Base-by-base conservation (phyloP, 2,797 vertebrate genomes). In the Atherinosoma microstoma region DNA sequence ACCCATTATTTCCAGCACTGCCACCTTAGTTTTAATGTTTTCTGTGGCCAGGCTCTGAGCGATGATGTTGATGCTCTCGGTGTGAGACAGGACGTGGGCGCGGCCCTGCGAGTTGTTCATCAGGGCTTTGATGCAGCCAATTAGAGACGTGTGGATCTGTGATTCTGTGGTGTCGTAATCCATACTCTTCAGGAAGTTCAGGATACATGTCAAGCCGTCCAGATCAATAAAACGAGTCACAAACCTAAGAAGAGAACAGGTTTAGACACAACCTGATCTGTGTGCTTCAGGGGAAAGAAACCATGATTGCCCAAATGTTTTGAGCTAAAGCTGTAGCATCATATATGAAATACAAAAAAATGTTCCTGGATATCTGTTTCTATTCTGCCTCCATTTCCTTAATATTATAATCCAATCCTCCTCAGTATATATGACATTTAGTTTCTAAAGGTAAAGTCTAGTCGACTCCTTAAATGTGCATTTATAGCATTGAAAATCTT, bases 91-190 rank as follows among this genome's bases (percentile, higher is more conserved):
- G 65, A 99, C 98, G 0, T 99, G 98, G 75, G 98, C 97, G 45
- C 98, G 94, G 65, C 98, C 98, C 91, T 98, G 97, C 73, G 98
- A 98, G 94, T 99, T 99, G 94, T 99, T 99, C 98, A 99, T 99
- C 88, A 99, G 95, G 6, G 98, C 98, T 90, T 99, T 99, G 91
- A 99, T 97, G 93, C 98, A 99, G 58, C 98, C 98, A 32, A 99
- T 99, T 80, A 99, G 97, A 13, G 98, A 99, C 74, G 98, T 99
- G 95, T 99, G 98, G 94, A 99, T 98, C 88, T 97, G 97, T 3
- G 97, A 99, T 89, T 99, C 98, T 0, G 97, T 97, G 1, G 97
- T 99, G 94, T 99, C 98, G 4, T 98, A 98, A 96, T 99, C 98
- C 98, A 99, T 99, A 85, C 92, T 97, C 94, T 97, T 98, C 80